Percentiles rank a stretch among this genome's conserved stretches.
These are phyloP conservation scores for Choreutis nemorana DNA, from an alignment of 2,888 invertebrate genomes.

Conservation along the genomic window DNA sequence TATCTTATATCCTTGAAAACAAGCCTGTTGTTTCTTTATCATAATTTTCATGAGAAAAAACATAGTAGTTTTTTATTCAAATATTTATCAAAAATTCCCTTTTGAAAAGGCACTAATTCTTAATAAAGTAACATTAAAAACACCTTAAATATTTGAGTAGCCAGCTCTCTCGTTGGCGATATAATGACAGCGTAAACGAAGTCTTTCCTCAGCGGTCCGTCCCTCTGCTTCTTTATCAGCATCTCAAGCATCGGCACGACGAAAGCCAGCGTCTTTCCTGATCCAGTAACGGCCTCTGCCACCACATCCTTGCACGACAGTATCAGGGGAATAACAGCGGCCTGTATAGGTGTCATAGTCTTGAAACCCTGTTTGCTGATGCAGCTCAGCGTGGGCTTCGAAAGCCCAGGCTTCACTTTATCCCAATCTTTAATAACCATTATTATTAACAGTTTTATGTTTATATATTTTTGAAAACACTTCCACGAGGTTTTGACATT, in stretches of 20 bases:
- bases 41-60: no score
- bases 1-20: no score
- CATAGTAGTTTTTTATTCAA: no score
- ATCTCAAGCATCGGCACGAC: conserved; percentile 91
- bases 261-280: conserved; percentile 97
- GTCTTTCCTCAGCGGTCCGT: conserved; percentile 71
- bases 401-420: conserved; percentile 46
- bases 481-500: conserved; percentile 16
- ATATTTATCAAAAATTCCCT: no score
- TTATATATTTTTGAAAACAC: conserved; percentile 3
- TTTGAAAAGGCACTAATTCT: no score
- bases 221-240: conserved; percentile 69
- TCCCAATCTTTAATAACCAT: conserved; percentile 56
- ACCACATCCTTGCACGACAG: conserved; percentile 94
- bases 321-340: conserved; percentile 88
- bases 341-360: conserved; percentile 73
- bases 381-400: conserved; percentile 54
- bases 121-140: no score
- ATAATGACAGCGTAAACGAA: conserved; percentile 90
- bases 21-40: no score
- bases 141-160: conserved; percentile 84
- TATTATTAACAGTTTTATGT: conserved; percentile 10
- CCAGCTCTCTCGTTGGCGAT: conserved; percentile 96
- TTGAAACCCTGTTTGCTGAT: conserved; percentile 60
- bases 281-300: conserved; percentile 98